Percentiles rank a stretch among this genome's conserved stretches.
Conservation (phyloP, 2,888 invertebrate species). For the Diploptera punctata region DNA sequence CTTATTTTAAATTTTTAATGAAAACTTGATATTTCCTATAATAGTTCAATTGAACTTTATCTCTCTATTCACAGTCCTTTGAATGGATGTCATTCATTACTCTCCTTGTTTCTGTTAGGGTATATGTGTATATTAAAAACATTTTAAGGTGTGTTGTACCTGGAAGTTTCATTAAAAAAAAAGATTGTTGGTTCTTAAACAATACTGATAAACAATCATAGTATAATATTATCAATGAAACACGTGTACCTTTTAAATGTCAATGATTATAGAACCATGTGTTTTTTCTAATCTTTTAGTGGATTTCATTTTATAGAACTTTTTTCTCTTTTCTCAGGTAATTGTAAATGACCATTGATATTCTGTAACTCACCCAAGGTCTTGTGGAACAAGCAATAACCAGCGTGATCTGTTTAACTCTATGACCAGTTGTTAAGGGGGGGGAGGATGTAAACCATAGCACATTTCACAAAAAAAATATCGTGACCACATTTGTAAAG, state of each 20-base stretch:
- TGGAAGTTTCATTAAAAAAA: not conserved
- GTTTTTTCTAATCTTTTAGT: not conserved
- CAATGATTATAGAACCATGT: not conserved
- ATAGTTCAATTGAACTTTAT: no score
- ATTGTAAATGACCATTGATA: not conserved
- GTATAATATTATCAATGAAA: conserved; percentile 2
- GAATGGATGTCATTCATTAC: no score
- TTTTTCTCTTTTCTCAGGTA: not conserved
- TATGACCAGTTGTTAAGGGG: no score
- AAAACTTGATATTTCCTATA: no score
- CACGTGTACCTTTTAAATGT: conserved; percentile 13
- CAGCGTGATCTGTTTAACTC: no score
- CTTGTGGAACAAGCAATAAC: no score
- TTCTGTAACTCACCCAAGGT: not conserved
- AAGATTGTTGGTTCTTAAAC: not conserved
- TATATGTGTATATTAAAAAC: not conserved
- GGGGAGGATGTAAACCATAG: no score
- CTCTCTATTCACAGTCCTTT: no score
- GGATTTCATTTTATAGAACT: not conserved
- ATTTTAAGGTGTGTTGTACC: not conserved
- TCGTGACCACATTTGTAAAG: no score
- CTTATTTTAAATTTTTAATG: no score
- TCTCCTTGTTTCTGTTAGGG: no score
- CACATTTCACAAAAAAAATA: no score
- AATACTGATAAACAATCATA: conserved; percentile 11